phyloP scores from a whole-genome alignment of 2,888 invertebrate genomes.

The Aspidapion aeneum region DNA sequence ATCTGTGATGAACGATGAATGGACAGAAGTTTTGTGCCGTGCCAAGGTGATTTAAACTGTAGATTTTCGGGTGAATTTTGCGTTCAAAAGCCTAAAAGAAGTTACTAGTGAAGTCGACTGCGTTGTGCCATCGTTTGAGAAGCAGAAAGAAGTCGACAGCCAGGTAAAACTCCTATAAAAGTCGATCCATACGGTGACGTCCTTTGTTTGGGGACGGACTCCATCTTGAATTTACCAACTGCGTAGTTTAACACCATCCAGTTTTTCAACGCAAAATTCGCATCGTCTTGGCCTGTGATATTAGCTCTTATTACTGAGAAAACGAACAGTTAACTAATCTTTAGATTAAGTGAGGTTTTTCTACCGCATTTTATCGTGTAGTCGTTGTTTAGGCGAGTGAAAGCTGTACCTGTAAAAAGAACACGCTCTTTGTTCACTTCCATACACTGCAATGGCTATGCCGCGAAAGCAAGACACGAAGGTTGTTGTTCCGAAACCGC shows the following conservation, averaged over 20 bases:
- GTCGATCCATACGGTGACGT: conserved; percentile 35
- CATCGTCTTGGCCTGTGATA: conserved; percentile 44
- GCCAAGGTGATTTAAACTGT: conserved; percentile 26
- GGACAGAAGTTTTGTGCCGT: conserved; percentile 18
- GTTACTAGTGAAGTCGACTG: conserved; percentile 28
- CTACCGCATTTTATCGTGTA: conserved; percentile 5
- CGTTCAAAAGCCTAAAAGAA: conserved; percentile 37
- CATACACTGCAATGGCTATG: conserved; percentile 34
- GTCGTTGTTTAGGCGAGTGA: conserved; percentile 16
- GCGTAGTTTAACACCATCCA: conserved; percentile 32
- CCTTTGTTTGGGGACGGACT: conserved; percentile 44
- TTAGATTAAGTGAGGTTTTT: neutral
- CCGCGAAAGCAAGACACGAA: conserved; percentile 39
- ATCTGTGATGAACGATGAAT: neutral
- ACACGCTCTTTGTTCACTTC: conserved; percentile 1
- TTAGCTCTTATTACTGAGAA: conserved; percentile 8
- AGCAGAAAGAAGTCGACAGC: conserved; percentile 20
- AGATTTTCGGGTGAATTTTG: conserved; percentile 37
- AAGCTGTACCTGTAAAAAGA: conserved; percentile 18
- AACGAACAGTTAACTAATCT: conserved; percentile 5
- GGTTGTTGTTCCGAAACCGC: conserved; percentile 27
- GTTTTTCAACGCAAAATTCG: conserved; percentile 43
- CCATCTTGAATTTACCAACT: conserved; percentile 45
- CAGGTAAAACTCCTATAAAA: conserved; percentile 22
- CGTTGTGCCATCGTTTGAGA: conserved; percentile 29